Percentiles rank a stretch among this genome's conserved stretches.
Conservation (phyloP, 2,888 invertebrate genomes). For the Octodonta nipae region DNA sequence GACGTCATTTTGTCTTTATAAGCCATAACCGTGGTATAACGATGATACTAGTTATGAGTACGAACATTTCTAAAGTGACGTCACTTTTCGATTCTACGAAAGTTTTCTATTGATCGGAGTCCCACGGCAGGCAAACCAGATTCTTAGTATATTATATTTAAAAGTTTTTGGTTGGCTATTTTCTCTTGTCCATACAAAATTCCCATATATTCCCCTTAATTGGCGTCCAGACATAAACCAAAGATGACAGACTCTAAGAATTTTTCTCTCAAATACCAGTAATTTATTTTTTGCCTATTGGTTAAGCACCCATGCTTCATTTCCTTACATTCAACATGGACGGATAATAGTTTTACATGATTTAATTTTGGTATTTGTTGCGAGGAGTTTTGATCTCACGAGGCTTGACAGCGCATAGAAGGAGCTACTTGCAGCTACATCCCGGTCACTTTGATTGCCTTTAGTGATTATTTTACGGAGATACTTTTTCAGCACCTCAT, state of each 20-base stretch:
- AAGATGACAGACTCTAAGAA: not conserved
- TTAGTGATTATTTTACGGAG: not conserved
- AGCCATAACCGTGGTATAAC: too few relatives aligned
- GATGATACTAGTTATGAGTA: too few relatives aligned
- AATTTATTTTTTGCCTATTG: not conserved
- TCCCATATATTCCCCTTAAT: not conserved
- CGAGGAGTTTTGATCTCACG: not conserved
- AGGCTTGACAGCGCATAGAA: not conserved
- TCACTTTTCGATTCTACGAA: too few relatives aligned
- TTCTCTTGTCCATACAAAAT: not conserved
- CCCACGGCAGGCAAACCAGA: too few relatives aligned
- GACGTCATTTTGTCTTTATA: too few relatives aligned
- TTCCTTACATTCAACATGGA: not conserved
- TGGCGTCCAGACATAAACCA: slow-evolving; percentile 1
- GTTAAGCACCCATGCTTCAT: slow-evolving; percentile 1
- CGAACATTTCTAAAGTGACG: too few relatives aligned
- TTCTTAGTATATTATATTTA: slow-evolving; percentile 1
- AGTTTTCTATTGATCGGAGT: too few relatives aligned
- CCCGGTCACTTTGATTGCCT: slow-evolving; percentile 1
- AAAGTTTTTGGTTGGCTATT: not conserved
- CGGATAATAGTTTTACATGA: slow-evolving; percentile 1
- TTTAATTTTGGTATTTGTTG: slow-evolving; percentile 1
- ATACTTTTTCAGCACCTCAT: too few relatives aligned
- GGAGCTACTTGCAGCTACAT: not conserved
- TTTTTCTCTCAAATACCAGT: slow-evolving; percentile 1